Conservation (phyloP, 2,888 invertebrate species). For the Archips xylosteana region DNA sequence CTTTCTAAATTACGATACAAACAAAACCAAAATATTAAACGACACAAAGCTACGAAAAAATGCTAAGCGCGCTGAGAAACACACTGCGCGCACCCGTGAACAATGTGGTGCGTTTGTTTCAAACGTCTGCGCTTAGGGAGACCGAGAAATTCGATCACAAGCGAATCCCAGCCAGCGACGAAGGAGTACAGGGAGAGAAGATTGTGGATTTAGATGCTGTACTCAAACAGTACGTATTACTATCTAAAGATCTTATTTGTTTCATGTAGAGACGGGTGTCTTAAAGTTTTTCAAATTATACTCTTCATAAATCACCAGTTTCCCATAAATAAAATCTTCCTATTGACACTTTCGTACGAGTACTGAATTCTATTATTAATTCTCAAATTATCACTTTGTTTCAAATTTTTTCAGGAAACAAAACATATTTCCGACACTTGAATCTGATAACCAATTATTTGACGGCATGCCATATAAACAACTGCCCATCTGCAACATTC, state of each 20-base stretch:
- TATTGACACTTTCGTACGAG: too few species aligned
- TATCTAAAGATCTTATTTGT: too few species aligned
- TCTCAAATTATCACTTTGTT: too few species aligned
- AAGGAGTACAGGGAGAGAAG: slow-evolving; percentile 92
- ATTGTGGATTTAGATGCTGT: slow-evolving; percentile 89
- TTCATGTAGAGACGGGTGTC: too few species aligned
- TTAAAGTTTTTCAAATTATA: too few species aligned
- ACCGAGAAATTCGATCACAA: slow-evolving; percentile 77
- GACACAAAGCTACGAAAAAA: slow-evolving; percentile 16
- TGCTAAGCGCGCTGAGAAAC: slow-evolving; percentile 68
- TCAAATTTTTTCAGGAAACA: slow-evolving; percentile 83
- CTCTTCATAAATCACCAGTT: too few species aligned
- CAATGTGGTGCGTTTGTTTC: slow-evolving; percentile 62
- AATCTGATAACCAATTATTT: slow-evolving; percentile 90
- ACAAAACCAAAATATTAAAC: slow-evolving; percentile 48
- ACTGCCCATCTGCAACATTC: slow-evolving; percentile 93
- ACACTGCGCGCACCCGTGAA: slow-evolving; percentile 58
- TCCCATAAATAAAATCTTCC: too few species aligned
- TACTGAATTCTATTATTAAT: too few species aligned
- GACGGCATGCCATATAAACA: slow-evolving; percentile 92
- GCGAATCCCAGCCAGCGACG: slow-evolving; percentile 85
- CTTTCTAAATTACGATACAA: slow-evolving; percentile 2
- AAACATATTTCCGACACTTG: slow-evolving; percentile 90
- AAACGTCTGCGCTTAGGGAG: slow-evolving; percentile 62
- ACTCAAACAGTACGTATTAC: slow-evolving; percentile 83